Evolutionary conservation across 35 echinoderm and acorn worm species (phyloP), one percentile per base, ranked within the genome.

Genomic region (Acanthaster planci): DNA sequence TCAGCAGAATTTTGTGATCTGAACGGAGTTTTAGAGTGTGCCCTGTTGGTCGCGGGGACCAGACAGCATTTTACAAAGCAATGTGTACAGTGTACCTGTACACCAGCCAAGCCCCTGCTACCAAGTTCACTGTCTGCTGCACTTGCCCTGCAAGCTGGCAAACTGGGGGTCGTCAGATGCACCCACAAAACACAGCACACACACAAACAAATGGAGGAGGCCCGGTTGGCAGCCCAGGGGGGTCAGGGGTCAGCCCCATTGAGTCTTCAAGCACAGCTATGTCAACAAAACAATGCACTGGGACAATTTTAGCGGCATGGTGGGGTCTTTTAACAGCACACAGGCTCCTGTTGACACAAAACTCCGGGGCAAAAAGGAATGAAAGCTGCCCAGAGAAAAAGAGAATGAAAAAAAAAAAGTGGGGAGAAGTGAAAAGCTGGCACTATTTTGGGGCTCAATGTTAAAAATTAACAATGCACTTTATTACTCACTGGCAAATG

Each of bases 231-330:
- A 72, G 64, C 34, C 34, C 34, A 72, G 64, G 64, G 64, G 23
- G 64, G 64, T 72, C 0, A 72, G 30, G 34, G 64, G 64, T 72
- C 64, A 72, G 21, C 26, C 34, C 64, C 64, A 72, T 30, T 30
- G 64, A 72, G 64, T 30, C 64, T 30, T 72, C 64, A 72, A 31
- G 64, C 64, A 72, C 64, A 72, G 64, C 64, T 72, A 72, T 72
- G 64, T 72, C 23, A 72, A 72, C 64, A 72, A 31, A 36, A 72
- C 64, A 72, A 72, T 72, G 64, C 34, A 26, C 64, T 27, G 64
- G 64, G 64, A 72, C 64, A 72, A 72, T 72, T 72, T 72, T 6
- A 29, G 64, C 2, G 15, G 34, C 14, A 29, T 26, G 34, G 64
- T 35, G 34, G 64, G 64, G 64, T 72, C 26, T 72, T 72, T 72